Evolutionary conservation across 2,888 invertebrate species (phyloP), one percentile per base, ranked within the genome.

Genomic region (Melanostoma mellinum): DNA sequence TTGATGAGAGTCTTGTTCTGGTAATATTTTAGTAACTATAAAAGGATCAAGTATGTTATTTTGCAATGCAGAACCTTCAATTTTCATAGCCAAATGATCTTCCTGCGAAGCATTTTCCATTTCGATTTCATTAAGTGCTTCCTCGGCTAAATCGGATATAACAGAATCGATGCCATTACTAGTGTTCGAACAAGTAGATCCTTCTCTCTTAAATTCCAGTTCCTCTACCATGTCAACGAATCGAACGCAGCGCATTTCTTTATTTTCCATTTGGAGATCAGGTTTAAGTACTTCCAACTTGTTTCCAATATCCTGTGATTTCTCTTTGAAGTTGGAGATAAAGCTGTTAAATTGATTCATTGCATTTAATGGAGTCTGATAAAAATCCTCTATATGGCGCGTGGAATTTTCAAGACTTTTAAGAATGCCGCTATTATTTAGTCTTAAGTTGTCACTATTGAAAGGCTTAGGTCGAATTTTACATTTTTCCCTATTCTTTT

Each of bases 91-190:
- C 0, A 3, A 3, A 6, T 72, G 10, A 44, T 9, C 20, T 6
- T 36, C 35, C 4, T 5, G 53, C 3, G 53, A 2, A 4, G 36
- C n/a, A 30, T 88, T 87, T 68, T 90, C 91, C 72, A 88, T 65
- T 80, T 89, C 88, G 4, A 90, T 86, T 80, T 90, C 89, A 38
- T 87, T 86, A 0, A 90, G 69, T 0, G 89, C 89, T 58, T 90
- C 90, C 58, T 89, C 90, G 2, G 90, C 89, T 63, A 90, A 75
- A 74, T 90, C 90, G 0, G 91, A 90, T 61, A 89, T 89, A 3
- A 89, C 89, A 1, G 90, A 91, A 9, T 91, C 91, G 4, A 89
- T 88, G 40, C 88, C 90, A 82, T 89, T 88, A 69, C 90, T 90
- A 0, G 88, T 90, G 61, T 90, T 90, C 4, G 91, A 91, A 32